These are phyloP conservation scores for Taphrorychus bicolor DNA, from an alignment of 2,888 invertebrate genomes.

Conservation along the genomic window DNA sequence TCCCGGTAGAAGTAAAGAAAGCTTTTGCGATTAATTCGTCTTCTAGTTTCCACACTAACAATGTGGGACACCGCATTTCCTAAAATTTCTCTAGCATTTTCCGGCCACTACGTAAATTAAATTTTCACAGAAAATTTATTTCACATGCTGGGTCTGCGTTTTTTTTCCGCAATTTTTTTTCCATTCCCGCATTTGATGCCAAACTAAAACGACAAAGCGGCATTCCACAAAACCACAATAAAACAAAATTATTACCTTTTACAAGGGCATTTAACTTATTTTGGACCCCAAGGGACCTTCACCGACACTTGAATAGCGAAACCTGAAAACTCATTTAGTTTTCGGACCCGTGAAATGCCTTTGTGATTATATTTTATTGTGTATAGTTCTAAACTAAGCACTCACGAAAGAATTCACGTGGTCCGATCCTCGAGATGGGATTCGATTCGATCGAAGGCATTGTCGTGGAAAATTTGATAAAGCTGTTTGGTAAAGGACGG, in stretches of 20 bases:
- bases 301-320: slow-evolving; percentile 4
- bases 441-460: slow-evolving; percentile 2
- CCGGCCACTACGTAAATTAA: slow-evolving; percentile 20
- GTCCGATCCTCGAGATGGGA: background rate
- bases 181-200: slow-evolving; percentile 17
- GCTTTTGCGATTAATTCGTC: no score
- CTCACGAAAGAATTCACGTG: background rate
- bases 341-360: background rate
- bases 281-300: slow-evolving; percentile 1
- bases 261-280: slow-evolving; percentile 26
- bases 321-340: slow-evolving; percentile 26
- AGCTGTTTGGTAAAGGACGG: slow-evolving; percentile 44
- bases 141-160: slow-evolving; percentile 18
- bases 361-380: background rate
- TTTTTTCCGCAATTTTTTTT: slow-evolving; percentile 19
- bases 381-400: background rate
- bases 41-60: background rate
- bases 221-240: slow-evolving; percentile 33
- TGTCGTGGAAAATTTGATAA: slow-evolving; percentile 42
- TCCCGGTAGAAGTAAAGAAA: no score
- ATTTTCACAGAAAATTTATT: slow-evolving; percentile 32
- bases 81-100: slow-evolving; percentile 3
- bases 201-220: slow-evolving; percentile 27
- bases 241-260: slow-evolving; percentile 36
- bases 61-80: background rate